Percentiles rank a stretch among this genome's conserved stretches.
Evolutionary conservation across 2,888 invertebrate genomes (phyloP).

Genomic region (Balanococcus diminutus): DNA sequence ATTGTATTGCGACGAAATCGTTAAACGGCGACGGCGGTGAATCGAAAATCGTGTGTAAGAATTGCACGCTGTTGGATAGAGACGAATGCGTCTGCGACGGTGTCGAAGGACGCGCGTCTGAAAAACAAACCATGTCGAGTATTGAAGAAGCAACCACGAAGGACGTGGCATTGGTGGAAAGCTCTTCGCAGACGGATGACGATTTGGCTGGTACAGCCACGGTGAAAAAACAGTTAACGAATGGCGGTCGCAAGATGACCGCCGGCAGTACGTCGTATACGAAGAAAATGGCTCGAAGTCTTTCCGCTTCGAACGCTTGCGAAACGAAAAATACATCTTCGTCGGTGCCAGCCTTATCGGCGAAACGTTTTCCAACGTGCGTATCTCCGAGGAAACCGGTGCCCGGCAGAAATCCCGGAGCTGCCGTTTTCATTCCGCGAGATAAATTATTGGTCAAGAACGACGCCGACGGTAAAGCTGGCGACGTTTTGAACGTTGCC

Average conservation of each 20-base stretch:
- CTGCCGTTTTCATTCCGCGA: constrained; percentile 56
- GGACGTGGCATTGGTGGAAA: background rate
- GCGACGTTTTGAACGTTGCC: background rate
- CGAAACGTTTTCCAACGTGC: background rate
- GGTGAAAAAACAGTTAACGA: background rate
- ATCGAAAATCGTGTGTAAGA: background rate
- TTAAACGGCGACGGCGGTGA: background rate
- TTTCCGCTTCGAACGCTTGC: background rate
- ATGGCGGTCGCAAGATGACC: background rate
- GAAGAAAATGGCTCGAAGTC: background rate
- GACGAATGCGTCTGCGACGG: background rate
- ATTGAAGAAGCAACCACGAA: background rate
- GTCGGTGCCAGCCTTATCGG: background rate
- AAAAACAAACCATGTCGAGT: background rate
- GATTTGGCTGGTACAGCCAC: background rate
- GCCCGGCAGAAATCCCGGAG: constrained; percentile 57
- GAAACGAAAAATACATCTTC: background rate
- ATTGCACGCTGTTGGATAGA: background rate
- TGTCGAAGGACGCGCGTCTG: background rate
- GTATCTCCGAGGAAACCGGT: constrained; percentile 33
- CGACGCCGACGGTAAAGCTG: no score
- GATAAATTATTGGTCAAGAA: constrained; percentile 38
- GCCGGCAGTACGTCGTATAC: background rate
- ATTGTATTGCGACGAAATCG: background rate
- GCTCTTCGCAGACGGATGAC: constrained; percentile 32